Evolutionary conservation across 2,888 invertebrate genomes (phyloP).

Genomic region (Sympetrum striolatum): DNA sequence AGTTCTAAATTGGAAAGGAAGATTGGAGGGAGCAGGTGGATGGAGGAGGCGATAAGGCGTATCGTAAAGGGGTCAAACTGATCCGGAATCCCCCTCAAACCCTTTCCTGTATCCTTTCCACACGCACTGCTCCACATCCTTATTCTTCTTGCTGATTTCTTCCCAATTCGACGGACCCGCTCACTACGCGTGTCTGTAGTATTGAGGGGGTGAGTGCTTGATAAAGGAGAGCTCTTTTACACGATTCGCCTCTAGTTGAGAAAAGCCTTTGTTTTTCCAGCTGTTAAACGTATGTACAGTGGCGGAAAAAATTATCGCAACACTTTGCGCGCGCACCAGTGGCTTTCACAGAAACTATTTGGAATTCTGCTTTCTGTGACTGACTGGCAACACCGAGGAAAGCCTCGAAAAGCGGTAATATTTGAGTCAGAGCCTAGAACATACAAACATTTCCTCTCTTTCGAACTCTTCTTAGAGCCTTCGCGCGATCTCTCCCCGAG

Average conservation of each 20-base stretch:
- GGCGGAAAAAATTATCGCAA: too few species aligned
- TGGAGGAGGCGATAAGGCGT: background rate
- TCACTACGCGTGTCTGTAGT: background rate
- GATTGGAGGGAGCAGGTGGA: background rate
- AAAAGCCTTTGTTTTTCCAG: too few species aligned
- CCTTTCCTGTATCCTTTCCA: background rate
- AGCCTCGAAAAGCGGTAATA: too few species aligned
- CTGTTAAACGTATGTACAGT: background rate
- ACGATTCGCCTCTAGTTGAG: background rate
- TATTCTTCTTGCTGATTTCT: background rate
- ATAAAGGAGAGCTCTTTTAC: background rate
- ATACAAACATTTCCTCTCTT: too few species aligned
- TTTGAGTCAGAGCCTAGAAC: too few species aligned
- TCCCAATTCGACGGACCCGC: background rate
- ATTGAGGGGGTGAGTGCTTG: background rate
- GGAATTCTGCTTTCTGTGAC: too few species aligned
- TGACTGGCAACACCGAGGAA: too few species aligned
- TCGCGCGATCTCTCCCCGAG: too few species aligned
- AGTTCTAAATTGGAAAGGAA: slow-evolving; percentile 27
- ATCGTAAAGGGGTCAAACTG: slow-evolving; percentile 32
- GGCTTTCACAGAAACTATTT: too few species aligned
- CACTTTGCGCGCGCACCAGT: too few species aligned
- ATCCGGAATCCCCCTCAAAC: background rate
- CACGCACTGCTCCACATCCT: background rate
- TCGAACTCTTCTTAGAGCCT: too few species aligned